Percentiles rank a stretch among this genome's conserved stretches.
These are phyloP conservation scores for Zingel zingel DNA, from an alignment of 2,113 vertebrate species.

Conservation along the genomic window DNA sequence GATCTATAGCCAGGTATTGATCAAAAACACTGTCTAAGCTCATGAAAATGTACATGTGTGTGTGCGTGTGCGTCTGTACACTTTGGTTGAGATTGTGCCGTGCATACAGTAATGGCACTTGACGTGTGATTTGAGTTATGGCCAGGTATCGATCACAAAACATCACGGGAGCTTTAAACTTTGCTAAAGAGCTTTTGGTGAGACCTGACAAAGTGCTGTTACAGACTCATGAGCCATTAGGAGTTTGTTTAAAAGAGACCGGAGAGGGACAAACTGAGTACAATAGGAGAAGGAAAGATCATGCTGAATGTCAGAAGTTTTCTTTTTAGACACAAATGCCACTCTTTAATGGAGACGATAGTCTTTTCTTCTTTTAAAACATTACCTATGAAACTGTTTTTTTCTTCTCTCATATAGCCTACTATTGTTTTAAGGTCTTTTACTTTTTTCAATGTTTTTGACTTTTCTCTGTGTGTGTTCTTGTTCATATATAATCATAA, in stretches of 20 bases:
- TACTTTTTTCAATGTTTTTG: not conserved
- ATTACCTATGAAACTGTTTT: not conserved
- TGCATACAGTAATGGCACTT: constrained; percentile 65
- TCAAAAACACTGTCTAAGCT: constrained; percentile 76
- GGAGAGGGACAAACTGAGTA: constrained; percentile 16
- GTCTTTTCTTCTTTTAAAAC: not conserved
- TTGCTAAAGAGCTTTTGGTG: constrained; percentile 77
- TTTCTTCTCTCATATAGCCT: not conserved
- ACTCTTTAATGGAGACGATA: not conserved
- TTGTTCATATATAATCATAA: not conserved
- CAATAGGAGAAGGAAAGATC: not conserved
- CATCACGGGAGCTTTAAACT: constrained; percentile 73
- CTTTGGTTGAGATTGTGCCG: constrained; percentile 42
- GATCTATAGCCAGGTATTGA: constrained; percentile 82
- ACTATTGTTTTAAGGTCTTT: not conserved
- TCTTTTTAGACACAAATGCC: constrained; percentile 4
- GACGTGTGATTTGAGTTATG: constrained; percentile 74
- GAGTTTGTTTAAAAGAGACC: constrained; percentile 46
- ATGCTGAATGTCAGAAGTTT: not conserved
- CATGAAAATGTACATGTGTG: constrained; percentile 68
- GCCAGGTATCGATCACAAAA: constrained; percentile 80
- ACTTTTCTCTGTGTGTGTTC: not conserved
- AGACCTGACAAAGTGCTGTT: constrained; percentile 66
- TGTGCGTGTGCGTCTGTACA: constrained; percentile 33
- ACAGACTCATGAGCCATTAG: constrained; percentile 68